Evolutionary conservation across 2,888 invertebrate species (phyloP).

Genomic region (Andrena dorsata): DNA sequence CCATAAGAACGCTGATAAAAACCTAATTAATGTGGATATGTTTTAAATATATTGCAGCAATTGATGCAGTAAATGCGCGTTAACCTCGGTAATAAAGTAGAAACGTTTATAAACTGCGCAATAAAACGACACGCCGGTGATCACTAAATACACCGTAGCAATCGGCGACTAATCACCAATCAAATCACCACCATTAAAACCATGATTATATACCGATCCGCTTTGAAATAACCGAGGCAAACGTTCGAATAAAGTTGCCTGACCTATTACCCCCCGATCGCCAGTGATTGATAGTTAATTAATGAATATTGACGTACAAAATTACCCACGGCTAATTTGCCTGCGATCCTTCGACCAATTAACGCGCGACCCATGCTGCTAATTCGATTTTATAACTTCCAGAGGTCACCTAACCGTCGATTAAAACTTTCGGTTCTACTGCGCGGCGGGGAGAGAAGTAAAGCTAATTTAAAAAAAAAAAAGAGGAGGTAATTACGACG

Average conservation of each 20-base stretch:
- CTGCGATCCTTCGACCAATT: conserved; percentile 27
- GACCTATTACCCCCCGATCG: conserved; percentile 13
- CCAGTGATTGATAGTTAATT: conserved; percentile 39
- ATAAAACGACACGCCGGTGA: neutral
- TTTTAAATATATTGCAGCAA: neutral
- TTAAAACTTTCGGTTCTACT: neutral
- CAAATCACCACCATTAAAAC: neutral
- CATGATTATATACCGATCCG: neutral
- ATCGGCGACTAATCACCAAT: conserved; percentile 4
- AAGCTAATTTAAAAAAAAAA: neutral
- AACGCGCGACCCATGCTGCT: neutral
- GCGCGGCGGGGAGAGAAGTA: too few relatives aligned
- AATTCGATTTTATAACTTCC: conserved; percentile 11
- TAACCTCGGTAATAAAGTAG: neutral
- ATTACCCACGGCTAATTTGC: conserved; percentile 38
- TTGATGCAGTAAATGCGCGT: neutral
- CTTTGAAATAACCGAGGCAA: conserved; percentile 6
- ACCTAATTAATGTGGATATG: conserved; percentile 5
- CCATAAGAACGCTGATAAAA: neutral
- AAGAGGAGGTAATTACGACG: neutral
- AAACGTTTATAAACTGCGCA: neutral
- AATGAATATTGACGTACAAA: conserved; percentile 27
- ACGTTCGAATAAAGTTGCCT: conserved; percentile 25
- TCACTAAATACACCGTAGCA: conserved; percentile 1
- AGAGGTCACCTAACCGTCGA: conserved; percentile 5